A percentile compares a stretch with the other conserved stretches of the same genome.
These are phyloP conservation scores for Ametastegia equiseti DNA, from an alignment of 2,888 invertebrate genomes.

Conservation along the genomic window DNA sequence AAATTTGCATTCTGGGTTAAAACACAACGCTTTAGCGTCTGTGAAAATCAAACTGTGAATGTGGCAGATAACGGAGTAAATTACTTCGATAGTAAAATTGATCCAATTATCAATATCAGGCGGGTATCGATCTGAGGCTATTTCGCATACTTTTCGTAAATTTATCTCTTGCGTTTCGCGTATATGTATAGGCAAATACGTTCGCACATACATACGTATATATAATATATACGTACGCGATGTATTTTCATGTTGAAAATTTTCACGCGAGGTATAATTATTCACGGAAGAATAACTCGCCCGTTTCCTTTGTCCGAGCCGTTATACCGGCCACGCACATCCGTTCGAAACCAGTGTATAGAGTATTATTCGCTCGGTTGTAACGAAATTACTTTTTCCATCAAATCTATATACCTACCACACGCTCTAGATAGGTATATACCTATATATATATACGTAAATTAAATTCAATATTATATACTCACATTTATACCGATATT, in stretches of 20 bases:
- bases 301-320: slow-evolving; percentile 25
- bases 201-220: neutral
- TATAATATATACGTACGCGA: neutral
- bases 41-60: neutral
- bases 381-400: slow-evolving; percentile 11
- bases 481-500: neutral
- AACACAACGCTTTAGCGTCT: too few relatives aligned
- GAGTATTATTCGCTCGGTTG: slow-evolving; percentile 17
- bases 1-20: too few relatives aligned
- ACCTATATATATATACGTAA: slow-evolving; percentile 24
- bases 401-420: too few relatives aligned
- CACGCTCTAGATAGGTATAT: too few relatives aligned
- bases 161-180: neutral
- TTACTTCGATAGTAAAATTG: neutral
- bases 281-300: slow-evolving; percentile 35
- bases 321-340: slow-evolving; percentile 34
- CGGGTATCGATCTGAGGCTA: neutral
- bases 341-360: slow-evolving; percentile 23
- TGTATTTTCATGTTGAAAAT: slow-evolving; percentile 34
- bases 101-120: slow-evolving; percentile 15
- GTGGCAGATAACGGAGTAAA: neutral
- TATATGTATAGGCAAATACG: neutral
- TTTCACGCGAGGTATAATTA: slow-evolving; percentile 34
- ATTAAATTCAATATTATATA: neutral
- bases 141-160: neutral